Evolutionary conservation across 2,113 vertebrate genomes (phyloP), one percentile per base, ranked within the genome.

Genomic region (Mola mola): DNA sequence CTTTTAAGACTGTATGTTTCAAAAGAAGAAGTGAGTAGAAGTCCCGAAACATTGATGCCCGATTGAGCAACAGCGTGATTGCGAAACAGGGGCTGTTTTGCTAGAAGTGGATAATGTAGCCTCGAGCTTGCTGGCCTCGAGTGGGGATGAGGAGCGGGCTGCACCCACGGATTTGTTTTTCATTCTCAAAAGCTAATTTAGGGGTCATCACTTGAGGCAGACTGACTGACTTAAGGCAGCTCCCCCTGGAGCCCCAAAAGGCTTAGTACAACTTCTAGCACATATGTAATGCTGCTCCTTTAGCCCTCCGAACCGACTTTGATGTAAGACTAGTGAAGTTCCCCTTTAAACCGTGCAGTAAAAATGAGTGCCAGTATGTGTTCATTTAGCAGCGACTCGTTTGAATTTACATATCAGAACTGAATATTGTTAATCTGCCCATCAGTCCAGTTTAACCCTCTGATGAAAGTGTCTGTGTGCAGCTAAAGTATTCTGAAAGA

Each of bases 321-420:
- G n/a, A 11, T 19, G 19, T 9, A 8, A 31, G 42, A 43, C 15
- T 51, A 8, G 20, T 17, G 21, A 7, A n/a, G 13, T 36, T 36
- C 28, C 38, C 12, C 61, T 34, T 42, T 42, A 31, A 29, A 5
- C 41, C 34, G n/a, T n/a, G n/a, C n/a, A n/a, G n/a, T n/a, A n/a
- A n/a, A n/a, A n/a, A n/a, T n/a, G n/a, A n/a, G n/a, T n/a, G n/a
- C n/a, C n/a, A n/a, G n/a, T n/a, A n/a, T n/a, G n/a, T n/a, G n/a
- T n/a, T n/a, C n/a, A n/a, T n/a, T n/a, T n/a, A n/a, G n/a, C n/a
- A n/a, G n/a, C n/a, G n/a, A n/a, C n/a, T n/a, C n/a, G n/a, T n/a
- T n/a, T n/a, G n/a, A n/a, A n/a, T n/a, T n/a, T n/a, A n/a, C n/a
- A 38, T 3, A 15, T 36, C 3, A 12, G 11, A 36, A 8, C 4